These are phyloP conservation scores for Elachura formosa DNA, from an alignment of 2,113 vertebrate species.

Conservation along the genomic window DNA sequence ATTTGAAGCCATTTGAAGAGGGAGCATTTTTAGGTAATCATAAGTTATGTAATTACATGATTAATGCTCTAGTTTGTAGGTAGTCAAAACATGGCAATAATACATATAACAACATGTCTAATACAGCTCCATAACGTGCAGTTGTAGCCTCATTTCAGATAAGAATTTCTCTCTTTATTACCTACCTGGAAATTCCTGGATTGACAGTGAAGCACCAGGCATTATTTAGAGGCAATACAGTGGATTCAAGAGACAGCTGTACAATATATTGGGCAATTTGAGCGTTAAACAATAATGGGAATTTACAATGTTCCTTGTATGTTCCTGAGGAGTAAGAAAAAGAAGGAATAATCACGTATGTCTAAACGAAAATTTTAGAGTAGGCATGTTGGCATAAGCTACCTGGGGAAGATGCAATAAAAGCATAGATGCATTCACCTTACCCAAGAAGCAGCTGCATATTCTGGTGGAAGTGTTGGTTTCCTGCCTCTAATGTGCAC, in stretches of 20 bases:
- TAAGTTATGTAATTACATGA: neutral
- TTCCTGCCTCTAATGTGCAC: neutral
- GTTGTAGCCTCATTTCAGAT: neutral
- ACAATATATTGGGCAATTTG: rapidly evolving
- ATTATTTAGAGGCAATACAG: neutral
- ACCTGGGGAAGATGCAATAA: neutral
- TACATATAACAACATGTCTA: neutral
- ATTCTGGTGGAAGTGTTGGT: neutral
- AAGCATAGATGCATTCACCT: neutral
- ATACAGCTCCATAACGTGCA: neutral
- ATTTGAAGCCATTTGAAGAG: neutral
- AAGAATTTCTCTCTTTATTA: neutral
- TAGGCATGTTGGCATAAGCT: neutral
- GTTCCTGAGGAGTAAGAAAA: neutral
- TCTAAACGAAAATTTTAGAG: neutral
- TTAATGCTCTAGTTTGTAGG: neutral
- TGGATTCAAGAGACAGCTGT: neutral
- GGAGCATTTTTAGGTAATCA: neutral
- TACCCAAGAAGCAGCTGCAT: neutral
- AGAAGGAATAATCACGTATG: neutral
- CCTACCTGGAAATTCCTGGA: neutral
- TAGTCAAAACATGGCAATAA: neutral
- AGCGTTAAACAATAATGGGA: neutral
- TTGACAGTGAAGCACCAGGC: neutral
- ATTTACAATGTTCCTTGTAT: neutral